Conservation (phyloP, 2,797 vertebrate species). For the Crax fasciolata region DNA sequence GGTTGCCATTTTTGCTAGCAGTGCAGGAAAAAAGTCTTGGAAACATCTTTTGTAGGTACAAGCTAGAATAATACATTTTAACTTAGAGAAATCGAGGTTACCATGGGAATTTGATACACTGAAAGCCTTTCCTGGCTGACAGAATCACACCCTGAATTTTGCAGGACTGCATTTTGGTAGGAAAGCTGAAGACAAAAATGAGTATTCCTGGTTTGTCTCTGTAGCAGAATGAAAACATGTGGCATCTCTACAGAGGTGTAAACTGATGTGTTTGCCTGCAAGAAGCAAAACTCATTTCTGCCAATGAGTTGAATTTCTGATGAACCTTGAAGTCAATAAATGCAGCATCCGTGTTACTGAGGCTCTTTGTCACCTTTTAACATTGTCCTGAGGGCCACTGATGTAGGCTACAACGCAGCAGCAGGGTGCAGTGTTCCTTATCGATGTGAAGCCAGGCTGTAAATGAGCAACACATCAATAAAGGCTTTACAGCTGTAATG, state of each 20-base stretch:
- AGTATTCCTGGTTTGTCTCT: background rate
- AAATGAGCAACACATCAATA: background rate
- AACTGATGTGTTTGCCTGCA: background rate
- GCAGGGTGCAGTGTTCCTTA: background rate
- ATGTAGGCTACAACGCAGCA: rapidly evolving
- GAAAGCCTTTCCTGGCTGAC: background rate
- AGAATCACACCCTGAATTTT: background rate
- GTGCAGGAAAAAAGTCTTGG: background rate
- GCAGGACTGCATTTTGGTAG: background rate
- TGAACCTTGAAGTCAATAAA: background rate
- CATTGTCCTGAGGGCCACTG: rapidly evolving
- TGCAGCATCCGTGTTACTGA: background rate
- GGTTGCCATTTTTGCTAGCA: background rate
- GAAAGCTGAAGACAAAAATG: background rate
- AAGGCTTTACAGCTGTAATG: background rate
- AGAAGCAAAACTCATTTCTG: background rate
- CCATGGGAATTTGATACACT: background rate
- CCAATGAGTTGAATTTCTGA: background rate
- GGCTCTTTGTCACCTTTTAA: background rate
- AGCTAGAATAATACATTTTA: background rate
- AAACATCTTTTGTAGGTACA: background rate
- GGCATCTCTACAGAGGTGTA: background rate
- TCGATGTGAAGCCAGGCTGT: background rate
- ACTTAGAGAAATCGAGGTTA: rapidly evolving
- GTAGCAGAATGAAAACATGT: background rate